phyloP scores from a whole-genome alignment of 2,797 vertebrate genomes.

The Peromyscus attwateri region DNA sequence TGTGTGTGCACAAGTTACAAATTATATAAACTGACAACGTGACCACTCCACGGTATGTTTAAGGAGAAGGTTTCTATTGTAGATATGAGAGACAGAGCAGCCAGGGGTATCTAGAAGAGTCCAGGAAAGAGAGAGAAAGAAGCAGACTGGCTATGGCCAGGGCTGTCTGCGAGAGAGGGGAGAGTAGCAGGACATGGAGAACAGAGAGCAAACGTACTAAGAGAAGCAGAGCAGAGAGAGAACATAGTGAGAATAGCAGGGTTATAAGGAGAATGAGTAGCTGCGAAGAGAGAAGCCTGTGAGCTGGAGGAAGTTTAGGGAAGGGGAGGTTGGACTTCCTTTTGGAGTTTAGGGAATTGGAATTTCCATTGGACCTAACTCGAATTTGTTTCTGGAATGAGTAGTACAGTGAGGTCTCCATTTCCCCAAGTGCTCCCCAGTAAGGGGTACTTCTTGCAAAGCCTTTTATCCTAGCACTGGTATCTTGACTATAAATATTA shows the following conservation, averaged over 20 bases:
- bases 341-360: neutral
- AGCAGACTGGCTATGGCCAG: neutral
- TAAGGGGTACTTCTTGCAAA: neutral
- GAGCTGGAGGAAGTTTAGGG: neutral
- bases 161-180: neutral
- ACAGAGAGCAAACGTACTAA: neutral
- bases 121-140: neutral
- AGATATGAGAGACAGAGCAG: neutral
- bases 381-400: neutral
- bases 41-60: neutral
- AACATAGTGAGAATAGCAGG: neutral
- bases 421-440: neutral
- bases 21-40: neutral
- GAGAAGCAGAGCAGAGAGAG: neutral
- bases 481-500: neutral
- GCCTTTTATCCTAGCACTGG: neutral
- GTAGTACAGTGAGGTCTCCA: neutral
- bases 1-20: neutral
- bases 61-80: neutral
- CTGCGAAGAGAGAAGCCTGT: neutral
- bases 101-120: neutral
- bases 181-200: neutral
- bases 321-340: neutral
- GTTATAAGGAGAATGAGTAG: neutral
- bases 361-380: neutral